These are phyloP conservation scores for Fragum sueziense DNA, from an alignment of 2,888 invertebrate genomes.

Conservation along the genomic window DNA sequence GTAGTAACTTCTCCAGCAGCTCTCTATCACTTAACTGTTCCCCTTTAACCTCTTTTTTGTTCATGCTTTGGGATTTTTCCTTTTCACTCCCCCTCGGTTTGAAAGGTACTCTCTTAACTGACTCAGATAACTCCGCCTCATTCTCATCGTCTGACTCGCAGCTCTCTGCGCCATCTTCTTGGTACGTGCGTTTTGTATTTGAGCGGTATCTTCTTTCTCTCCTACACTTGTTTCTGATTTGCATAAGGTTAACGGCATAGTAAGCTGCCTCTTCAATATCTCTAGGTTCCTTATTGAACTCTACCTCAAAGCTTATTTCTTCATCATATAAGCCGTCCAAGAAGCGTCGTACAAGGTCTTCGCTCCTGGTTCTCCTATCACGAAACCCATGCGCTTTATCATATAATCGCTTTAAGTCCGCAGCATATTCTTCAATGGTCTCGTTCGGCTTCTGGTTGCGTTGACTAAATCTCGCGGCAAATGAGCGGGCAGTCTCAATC, in stretches of 20 bases:
- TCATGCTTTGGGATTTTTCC: not conserved
- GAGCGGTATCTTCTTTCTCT: not conserved
- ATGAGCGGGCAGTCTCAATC: slow-evolving; percentile 50
- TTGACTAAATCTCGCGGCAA: slow-evolving; percentile 40
- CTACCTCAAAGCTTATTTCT: slow-evolving; percentile 10
- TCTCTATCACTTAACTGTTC: not conserved
- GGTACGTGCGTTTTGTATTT: not conserved
- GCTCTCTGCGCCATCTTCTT: not conserved
- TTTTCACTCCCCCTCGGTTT: not conserved
- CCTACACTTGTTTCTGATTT: not conserved
- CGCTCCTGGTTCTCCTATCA: not conserved
- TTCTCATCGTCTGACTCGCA: not conserved
- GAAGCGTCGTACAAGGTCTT: slow-evolving; percentile 12
- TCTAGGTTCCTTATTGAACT: not conserved
- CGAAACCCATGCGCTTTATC: slow-evolving; percentile 17
- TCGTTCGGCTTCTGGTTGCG: slow-evolving; percentile 41
- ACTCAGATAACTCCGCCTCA: not conserved
- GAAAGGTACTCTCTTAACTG: slow-evolving; percentile 4
- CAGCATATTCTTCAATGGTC: slow-evolving; percentile 49
- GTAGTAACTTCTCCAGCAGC: too few relatives aligned
- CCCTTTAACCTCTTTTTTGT: not conserved
- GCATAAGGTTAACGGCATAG: not conserved
- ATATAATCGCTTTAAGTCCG: slow-evolving; percentile 48
- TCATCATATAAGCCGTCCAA: slow-evolving; percentile 6
- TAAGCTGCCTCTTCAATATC: slow-evolving; percentile 1